Conservation (phyloP, 2,888 invertebrate genomes). For the Drosophila fulvimacula region DNA sequence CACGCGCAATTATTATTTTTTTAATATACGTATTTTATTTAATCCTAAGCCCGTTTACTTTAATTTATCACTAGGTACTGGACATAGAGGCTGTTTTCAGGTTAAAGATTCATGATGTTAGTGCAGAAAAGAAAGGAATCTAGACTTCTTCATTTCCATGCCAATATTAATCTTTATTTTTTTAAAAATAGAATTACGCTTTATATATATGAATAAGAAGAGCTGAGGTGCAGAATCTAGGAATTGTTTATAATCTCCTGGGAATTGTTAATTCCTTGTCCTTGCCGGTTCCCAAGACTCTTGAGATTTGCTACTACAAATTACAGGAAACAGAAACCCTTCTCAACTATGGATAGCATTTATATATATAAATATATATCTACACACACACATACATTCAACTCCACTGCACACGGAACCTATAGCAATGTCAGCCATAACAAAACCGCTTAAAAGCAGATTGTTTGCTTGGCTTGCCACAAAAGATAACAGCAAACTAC, state of each 20-base stretch:
- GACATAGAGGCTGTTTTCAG: no score
- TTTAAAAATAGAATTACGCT: not conserved
- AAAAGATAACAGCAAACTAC: slow-evolving; percentile 51
- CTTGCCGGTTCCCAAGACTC: not conserved
- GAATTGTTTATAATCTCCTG: no score
- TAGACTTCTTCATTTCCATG: not conserved
- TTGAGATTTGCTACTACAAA: not conserved
- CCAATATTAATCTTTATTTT: no score
- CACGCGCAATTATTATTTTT: slow-evolving; percentile 17
- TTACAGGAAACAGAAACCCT: not conserved
- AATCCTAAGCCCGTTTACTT: not conserved
- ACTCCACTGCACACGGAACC: not conserved
- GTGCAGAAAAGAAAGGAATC: not conserved
- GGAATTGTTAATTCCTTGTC: not conserved
- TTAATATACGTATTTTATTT: not conserved
- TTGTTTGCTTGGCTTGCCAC: slow-evolving; percentile 43
- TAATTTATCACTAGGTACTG: not conserved
- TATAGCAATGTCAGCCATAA: not conserved
- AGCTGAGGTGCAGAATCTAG: no score
- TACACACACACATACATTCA: not conserved
- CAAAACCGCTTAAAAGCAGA: slow-evolving; percentile 20
- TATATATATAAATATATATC: not conserved
- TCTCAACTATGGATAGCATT: no score
- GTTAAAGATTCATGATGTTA: not conserved
- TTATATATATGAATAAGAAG: no score